Percentiles rank a stretch among this genome's conserved stretches.
These are phyloP conservation scores for Mesorhabditis spiculigera DNA, from an alignment of 2,888 invertebrate species.

Conservation along the genomic window DNA sequence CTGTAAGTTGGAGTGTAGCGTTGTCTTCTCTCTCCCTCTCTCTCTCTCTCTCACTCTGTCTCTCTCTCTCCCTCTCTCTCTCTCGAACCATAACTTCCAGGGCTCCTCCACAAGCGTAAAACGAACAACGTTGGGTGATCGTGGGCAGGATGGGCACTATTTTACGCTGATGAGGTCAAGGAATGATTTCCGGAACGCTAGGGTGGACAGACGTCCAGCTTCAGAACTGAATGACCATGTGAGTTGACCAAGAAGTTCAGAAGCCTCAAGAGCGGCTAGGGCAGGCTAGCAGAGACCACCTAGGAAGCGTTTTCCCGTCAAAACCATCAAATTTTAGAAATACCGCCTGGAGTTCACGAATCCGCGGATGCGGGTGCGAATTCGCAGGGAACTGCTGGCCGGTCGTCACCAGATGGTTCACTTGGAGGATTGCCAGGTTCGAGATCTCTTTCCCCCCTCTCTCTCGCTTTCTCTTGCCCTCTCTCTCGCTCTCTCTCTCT, in stretches of 20 bases:
- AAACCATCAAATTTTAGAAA: constrained; percentile 15
- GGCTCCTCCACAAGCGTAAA: not conserved
- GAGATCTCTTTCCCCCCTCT: not conserved
- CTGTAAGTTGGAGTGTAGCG: constrained; percentile 19
- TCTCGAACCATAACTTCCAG: not conserved
- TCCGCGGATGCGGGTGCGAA: constrained; percentile 29
- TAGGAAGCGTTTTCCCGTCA: too few species aligned
- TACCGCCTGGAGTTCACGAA: constrained; percentile 28
- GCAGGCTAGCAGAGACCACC: not conserved
- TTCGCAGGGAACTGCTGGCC: constrained; percentile 8
- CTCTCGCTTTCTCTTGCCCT: not conserved
- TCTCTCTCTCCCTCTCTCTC: not conserved
- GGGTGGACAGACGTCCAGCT: not conserved
- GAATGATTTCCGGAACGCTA: not conserved
- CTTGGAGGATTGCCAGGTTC: constrained; percentile 14
- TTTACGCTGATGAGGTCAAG: not conserved
- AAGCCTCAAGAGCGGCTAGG: not conserved
- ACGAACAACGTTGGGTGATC: not conserved
- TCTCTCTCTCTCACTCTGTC: not conserved
- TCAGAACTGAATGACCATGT: not conserved
- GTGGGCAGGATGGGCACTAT: not conserved
- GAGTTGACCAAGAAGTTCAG: not conserved
- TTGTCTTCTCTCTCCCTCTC: not conserved
- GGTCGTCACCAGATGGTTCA: constrained; percentile 11
- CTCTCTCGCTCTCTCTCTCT: constrained; percentile 7